Conservation (phyloP, 1,140 invertebrate species). For the Scaptomyza graminum region DNA sequence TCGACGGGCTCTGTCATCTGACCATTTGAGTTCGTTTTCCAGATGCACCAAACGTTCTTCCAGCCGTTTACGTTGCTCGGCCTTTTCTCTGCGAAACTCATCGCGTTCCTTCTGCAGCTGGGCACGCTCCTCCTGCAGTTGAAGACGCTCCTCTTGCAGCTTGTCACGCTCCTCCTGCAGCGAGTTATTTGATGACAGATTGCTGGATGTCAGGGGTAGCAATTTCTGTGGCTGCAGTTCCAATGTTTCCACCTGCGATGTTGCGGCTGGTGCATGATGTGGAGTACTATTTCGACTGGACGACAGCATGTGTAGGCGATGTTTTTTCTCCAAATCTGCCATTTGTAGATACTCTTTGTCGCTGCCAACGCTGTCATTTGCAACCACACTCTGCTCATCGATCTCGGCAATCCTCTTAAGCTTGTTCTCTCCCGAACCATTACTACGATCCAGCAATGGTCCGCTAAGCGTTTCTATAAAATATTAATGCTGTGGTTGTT, state of each 20-base stretch:
- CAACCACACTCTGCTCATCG: slow-evolving; percentile 52
- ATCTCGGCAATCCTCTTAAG: slow-evolving; percentile 67
- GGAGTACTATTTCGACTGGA: slow-evolving; percentile 73
- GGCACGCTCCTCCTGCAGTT: neutral
- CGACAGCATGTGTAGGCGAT: slow-evolving; percentile 51
- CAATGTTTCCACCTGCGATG: slow-evolving; percentile 8
- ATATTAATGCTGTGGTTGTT: neutral
- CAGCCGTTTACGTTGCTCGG: slow-evolving; percentile 33
- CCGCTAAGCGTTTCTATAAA: slow-evolving; percentile 57
- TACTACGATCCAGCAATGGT: slow-evolving; percentile 70
- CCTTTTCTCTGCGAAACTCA: slow-evolving; percentile 29
- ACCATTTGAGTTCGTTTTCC: slow-evolving; percentile 63
- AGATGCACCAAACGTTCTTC: slow-evolving; percentile 55
- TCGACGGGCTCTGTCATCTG: slow-evolving; percentile 36
- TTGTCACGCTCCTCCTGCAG: neutral
- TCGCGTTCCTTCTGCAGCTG: slow-evolving; percentile 11
- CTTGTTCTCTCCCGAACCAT: slow-evolving; percentile 60
- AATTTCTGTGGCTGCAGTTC: slow-evolving; percentile 38
- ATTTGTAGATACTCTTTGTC: slow-evolving; percentile 71
- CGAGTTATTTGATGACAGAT: slow-evolving; percentile 32
- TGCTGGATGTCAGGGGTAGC: slow-evolving; percentile 51
- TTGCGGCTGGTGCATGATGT: slow-evolving; percentile 36
- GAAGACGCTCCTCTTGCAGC: neutral
- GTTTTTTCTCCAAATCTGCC: slow-evolving; percentile 40
- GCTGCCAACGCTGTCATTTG: slow-evolving; percentile 42